phyloP scores from a whole-genome alignment of 2,113 vertebrate species.

The Elephantulus edwardii region DNA sequence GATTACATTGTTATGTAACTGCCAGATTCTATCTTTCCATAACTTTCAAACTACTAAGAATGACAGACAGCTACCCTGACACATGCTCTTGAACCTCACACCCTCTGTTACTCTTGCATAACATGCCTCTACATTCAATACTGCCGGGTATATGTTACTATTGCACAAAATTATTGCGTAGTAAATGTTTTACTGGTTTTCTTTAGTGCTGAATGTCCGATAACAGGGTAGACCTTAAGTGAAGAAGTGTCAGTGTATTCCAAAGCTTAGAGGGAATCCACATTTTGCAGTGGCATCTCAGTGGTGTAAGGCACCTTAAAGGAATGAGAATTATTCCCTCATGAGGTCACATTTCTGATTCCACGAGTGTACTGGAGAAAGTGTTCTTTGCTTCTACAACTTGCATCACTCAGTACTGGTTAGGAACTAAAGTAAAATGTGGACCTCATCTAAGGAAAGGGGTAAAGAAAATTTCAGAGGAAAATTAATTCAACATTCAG shows the following conservation, averaged over 20 bases:
- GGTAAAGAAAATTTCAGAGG: background rate
- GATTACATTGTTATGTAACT: too few species aligned
- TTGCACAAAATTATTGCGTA: background rate
- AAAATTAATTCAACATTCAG: background rate
- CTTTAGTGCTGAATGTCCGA: too few species aligned
- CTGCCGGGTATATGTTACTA: background rate
- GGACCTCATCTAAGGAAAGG: background rate
- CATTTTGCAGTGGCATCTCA: background rate
- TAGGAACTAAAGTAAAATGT: background rate
- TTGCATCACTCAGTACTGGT: background rate
- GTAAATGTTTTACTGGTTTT: too few species aligned
- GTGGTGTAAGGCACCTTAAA: background rate
- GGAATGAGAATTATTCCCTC: background rate
- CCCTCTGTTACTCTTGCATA: too few species aligned
- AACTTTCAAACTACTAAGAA: too few species aligned
- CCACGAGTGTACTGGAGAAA: background rate
- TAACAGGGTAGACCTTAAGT: background rate
- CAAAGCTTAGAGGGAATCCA: background rate
- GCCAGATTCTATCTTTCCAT: too few species aligned
- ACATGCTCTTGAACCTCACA: background rate
- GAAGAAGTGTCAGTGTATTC: background rate
- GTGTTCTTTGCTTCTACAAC: background rate
- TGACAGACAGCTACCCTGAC: too few species aligned
- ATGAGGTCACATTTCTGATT: background rate
- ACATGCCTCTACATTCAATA: background rate